Conservation (phyloP, 2,113 vertebrate species). For the Etia nguti region DNA sequence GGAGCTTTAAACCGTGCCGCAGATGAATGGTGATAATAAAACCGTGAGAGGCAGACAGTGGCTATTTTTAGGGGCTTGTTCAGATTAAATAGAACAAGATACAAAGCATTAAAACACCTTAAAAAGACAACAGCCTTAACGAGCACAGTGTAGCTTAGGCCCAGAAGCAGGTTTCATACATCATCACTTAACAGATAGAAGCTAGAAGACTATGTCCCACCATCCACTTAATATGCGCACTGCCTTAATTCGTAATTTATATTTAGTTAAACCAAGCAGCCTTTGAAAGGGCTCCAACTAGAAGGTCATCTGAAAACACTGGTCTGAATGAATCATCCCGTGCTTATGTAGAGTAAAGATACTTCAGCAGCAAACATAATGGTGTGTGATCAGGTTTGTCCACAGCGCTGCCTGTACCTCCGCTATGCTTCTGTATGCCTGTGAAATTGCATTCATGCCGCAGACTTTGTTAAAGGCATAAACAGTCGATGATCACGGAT, state of each 20-base stretch:
- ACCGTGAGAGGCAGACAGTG: neutral
- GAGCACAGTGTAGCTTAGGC: neutral
- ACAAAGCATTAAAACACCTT: neutral
- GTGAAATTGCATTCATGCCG: slow-evolving; percentile 29
- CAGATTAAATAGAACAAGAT: neutral
- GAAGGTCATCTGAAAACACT: neutral
- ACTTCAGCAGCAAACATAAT: slow-evolving; percentile 7
- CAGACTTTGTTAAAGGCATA: slow-evolving; percentile 56
- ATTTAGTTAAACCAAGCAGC: neutral
- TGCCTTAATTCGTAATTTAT: neutral
- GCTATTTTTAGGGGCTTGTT: neutral
- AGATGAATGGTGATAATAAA: neutral
- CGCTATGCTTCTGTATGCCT: neutral
- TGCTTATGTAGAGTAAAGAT: neutral
- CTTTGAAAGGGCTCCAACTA: neutral
- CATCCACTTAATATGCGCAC: neutral
- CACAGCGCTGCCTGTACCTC: neutral
- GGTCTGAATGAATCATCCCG: neutral
- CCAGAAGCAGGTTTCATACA: neutral
- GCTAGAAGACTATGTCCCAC: neutral
- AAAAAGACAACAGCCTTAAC: neutral
- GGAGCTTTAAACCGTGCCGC: neutral
- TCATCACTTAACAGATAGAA: neutral
- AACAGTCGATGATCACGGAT: slow-evolving; percentile 60
- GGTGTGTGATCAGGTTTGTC: slow-evolving; percentile 20